Evolutionary conservation across 2,888 invertebrate species (phyloP).

Genomic region (Volucella inflata): DNA sequence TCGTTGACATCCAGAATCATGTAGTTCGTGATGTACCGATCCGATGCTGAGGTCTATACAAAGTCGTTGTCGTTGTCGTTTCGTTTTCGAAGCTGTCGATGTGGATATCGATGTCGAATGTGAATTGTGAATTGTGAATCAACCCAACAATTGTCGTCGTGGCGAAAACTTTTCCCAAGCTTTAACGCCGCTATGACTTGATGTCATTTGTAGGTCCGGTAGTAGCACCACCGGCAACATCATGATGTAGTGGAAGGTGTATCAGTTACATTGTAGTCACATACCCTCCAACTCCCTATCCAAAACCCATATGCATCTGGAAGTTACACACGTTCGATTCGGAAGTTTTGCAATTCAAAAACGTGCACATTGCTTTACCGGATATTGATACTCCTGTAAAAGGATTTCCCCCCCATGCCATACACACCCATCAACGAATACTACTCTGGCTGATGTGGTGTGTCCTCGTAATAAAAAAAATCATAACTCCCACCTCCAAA

Average conservation of each 20-base stretch:
- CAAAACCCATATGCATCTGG: conserved; percentile 36
- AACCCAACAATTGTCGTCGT: conserved; percentile 65
- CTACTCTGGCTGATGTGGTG: background rate
- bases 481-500: conserved; percentile 71
- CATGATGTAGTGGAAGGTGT: conserved; percentile 2
- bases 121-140: conserved; percentile 55
- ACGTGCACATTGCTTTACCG: conserved; percentile 54
- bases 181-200: conserved; percentile 36
- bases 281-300: background rate
- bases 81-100: conserved; percentile 36
- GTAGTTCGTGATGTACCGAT: conserved; percentile 66
- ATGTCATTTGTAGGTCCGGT: conserved; percentile 55
- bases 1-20: conserved; percentile 70
- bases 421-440: background rate
- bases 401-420: conserved; percentile 54
- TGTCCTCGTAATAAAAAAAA: conserved; percentile 30
- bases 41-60: conserved; percentile 41
- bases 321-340: conserved; percentile 55
- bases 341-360: conserved; percentile 73
- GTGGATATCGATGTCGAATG: conserved; percentile 27
- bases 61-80: conserved; percentile 20
- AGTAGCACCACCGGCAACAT: background rate
- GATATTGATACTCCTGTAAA: conserved; percentile 73
- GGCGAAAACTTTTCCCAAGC: conserved; percentile 72
- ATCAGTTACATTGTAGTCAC: conserved; percentile 22